Conservation (phyloP, 1,140 invertebrate species). For the Thaumetopoea pityocampa region DNA sequence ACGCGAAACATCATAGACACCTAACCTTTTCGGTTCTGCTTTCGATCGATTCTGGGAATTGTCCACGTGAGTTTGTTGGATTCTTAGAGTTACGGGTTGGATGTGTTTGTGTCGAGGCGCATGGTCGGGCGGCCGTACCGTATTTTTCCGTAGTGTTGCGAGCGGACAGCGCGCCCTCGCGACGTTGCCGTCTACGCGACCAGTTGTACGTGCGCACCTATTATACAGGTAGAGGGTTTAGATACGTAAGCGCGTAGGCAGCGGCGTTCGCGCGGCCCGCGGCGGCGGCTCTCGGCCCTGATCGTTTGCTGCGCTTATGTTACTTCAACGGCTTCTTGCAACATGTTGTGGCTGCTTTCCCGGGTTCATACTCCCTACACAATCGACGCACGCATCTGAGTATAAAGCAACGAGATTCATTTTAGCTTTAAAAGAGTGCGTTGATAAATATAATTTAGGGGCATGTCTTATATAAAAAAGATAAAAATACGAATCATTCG, state of each 20-base stretch:
- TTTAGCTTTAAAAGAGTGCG: too few species aligned
- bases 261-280: slow-evolving; percentile 41
- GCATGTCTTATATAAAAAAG: too few species aligned
- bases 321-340: slow-evolving; percentile 72
- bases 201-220: slow-evolving; percentile 29
- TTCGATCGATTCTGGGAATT: slow-evolving; percentile 26
- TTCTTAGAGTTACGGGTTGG: too few species aligned
- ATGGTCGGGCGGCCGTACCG: slow-evolving; percentile 43
- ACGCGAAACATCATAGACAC: slow-evolving; percentile 8
- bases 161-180: slow-evolving; percentile 30
- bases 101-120: slow-evolving; percentile 26
- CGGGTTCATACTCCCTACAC: slow-evolving; percentile 45
- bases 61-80: slow-evolving; percentile 19
- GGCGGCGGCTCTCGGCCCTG: slow-evolving; percentile 56
- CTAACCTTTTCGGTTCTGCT: slow-evolving; percentile 13
- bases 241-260: slow-evolving; percentile 49
- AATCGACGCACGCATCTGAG: too few species aligned
- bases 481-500: too few species aligned
- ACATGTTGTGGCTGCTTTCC: slow-evolving; percentile 50
- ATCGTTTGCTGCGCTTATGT: slow-evolving; percentile 69
- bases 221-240: slow-evolving; percentile 27
- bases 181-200: slow-evolving; percentile 43
- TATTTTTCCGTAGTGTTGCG: slow-evolving; percentile 55
- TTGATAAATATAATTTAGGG: too few species aligned
- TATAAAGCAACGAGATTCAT: too few species aligned